Conservation (phyloP, 2,888 invertebrate genomes). For the Ceratothoa steindachneri region DNA sequence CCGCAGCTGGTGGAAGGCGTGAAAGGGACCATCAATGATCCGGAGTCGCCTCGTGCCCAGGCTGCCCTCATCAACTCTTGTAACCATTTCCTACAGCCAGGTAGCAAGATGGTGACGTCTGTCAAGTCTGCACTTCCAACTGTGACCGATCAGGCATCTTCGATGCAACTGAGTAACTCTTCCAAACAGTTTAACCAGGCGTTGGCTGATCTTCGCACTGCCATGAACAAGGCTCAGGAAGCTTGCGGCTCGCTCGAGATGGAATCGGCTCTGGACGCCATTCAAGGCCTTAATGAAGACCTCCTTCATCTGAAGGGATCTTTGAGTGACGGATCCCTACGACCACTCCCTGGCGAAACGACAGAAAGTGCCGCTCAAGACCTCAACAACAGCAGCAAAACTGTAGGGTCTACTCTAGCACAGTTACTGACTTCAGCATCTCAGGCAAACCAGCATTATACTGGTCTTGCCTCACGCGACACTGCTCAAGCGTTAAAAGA, state of each 20-base stretch:
- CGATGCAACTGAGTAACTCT: constrained; percentile 67
- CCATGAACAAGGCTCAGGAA: constrained; percentile 60
- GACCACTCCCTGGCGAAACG: constrained; percentile 81
- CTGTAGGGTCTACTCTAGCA: constrained; percentile 76
- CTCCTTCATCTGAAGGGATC: constrained; percentile 74
- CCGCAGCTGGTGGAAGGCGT: constrained; percentile 76
- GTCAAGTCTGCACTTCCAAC: constrained; percentile 66
- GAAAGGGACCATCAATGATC: constrained; percentile 64
- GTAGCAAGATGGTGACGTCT: constrained; percentile 49
- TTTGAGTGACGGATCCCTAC: constrained; percentile 66
- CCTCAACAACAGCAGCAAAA: constrained; percentile 64
- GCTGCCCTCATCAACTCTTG: constrained; percentile 73
- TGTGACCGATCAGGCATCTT: constrained; percentile 70
- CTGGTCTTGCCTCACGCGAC: constrained; percentile 74
- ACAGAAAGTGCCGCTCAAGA: constrained; percentile 61
- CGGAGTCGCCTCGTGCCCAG: constrained; percentile 71
- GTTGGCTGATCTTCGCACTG: constrained; percentile 62
- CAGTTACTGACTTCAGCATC: constrained; percentile 80
- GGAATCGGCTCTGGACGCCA: constrained; percentile 74
- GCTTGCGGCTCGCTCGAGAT: constrained; percentile 75
- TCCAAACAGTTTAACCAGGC: constrained; percentile 66
- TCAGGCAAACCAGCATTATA: constrained; percentile 73
- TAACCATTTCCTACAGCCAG: constrained; percentile 75
- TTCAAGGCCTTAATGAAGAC: constrained; percentile 73
- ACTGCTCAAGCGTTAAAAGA: constrained; percentile 72